Base-by-base conservation (phyloP, 2,888 invertebrate species). In the Odontomyia ornata region DNA sequence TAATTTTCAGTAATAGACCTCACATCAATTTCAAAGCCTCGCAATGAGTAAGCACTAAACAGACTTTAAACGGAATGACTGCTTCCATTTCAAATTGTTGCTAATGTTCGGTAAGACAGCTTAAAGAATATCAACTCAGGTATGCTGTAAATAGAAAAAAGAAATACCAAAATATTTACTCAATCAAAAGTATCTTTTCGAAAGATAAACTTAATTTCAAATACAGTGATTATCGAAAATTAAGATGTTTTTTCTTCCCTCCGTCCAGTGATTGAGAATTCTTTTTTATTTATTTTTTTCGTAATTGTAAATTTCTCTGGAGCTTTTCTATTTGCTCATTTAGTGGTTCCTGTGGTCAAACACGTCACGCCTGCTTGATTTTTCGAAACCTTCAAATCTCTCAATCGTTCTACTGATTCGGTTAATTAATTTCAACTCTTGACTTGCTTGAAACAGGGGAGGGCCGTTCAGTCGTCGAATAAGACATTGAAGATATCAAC, bases 191-290 rank as follows among this genome's bases (percentile, higher is more conserved):
- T 52, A 64, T 64, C 64, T 64, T 2, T 64, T 30, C 64, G 18
- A 3, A 23, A 30, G 15, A 46, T 21, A 47, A 69, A 69, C 25
- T 60, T n/a, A 46, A 69, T 18, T 21, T 46, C 46, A 25, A 69
- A 47, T 47, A 47, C 69, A 46, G 69, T 47, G 69, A 69, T 69
- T 69, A 69, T 69, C 69, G 47, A 69, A 69, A 69, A 69, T 69
- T 46, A 69, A 69, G 69, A 69, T 69, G 69, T 69, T 69, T 69
- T 69, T 47, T 47, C 21, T 23, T 11, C 7, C 67, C 4, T 52
- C 52, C 52, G 5, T 21, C n/a, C 21, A 18, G 46, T 21, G 67
- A 36, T 43, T 43, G 18, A 11, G 46, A 36, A 43, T 21, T 67
- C 43, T 43, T 21, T 43, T 15, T 43, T 43, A 36, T 43, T 46